phyloP scores from a whole-genome alignment of 2,113 vertebrate genomes.

The Carassius gibelio region DNA sequence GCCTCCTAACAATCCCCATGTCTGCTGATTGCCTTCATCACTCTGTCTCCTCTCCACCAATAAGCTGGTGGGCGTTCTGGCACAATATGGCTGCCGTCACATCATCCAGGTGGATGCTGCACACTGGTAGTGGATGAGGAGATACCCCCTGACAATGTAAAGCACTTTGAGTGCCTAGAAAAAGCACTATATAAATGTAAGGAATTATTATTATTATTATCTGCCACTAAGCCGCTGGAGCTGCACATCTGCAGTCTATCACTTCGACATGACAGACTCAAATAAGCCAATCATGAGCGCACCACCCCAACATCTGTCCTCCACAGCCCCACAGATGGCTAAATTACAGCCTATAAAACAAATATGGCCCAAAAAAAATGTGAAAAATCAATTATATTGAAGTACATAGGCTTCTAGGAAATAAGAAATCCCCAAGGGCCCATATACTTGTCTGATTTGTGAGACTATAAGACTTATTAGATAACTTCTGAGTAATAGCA shows the following conservation, averaged over 20 bases:
- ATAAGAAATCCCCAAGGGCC: neutral
- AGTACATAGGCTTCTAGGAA: neutral
- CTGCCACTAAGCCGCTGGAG: conserved; percentile 20
- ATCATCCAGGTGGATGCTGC: too few relatives aligned
- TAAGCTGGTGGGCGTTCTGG: too few relatives aligned
- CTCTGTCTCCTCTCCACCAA: too few relatives aligned
- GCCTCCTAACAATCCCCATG: too few relatives aligned
- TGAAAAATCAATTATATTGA: conserved; percentile 6
- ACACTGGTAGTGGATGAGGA: too few relatives aligned
- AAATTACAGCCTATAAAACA: conserved; percentile 22
- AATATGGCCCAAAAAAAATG: neutral
- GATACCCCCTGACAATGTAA: too few relatives aligned
- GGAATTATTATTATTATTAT: too few relatives aligned
- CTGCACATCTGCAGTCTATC: neutral
- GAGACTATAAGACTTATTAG: neutral
- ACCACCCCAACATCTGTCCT: conserved; percentile 32
- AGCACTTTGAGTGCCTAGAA: too few relatives aligned
- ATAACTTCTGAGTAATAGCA: conserved; percentile 20
- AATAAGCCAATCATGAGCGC: conserved; percentile 35
- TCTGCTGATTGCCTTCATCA: too few relatives aligned
- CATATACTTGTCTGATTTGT: neutral
- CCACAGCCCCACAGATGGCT: conserved; percentile 33
- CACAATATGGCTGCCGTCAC: too few relatives aligned
- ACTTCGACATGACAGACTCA: conserved; percentile 21
- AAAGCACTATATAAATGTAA: too few relatives aligned